Conservation (phyloP, 2,888 invertebrate species). For the Drosophila paranaensis region DNA sequence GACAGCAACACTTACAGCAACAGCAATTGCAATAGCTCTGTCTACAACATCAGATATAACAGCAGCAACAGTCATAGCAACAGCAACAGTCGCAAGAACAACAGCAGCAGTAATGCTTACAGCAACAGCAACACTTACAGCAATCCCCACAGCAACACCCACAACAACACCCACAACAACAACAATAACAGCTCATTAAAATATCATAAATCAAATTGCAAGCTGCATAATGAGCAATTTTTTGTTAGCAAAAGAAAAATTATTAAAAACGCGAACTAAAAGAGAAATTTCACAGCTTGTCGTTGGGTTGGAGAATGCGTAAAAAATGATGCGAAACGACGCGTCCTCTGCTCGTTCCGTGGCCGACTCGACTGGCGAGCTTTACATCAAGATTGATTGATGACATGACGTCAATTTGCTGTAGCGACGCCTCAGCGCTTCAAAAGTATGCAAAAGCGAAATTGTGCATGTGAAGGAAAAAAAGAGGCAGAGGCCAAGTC, state of each 20-base stretch:
- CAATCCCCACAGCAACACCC: not conserved
- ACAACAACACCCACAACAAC: not conserved
- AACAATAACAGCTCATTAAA: conserved; percentile 69
- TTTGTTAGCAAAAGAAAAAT: conserved; percentile 20
- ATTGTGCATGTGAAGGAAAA: conserved; percentile 46
- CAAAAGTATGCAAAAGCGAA: conserved; percentile 59
- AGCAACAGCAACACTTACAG: not conserved
- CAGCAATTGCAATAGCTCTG: too few relatives aligned
- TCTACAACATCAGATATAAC: not conserved
- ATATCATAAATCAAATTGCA: conserved; percentile 72
- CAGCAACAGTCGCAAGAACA: not conserved
- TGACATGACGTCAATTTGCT: conserved; percentile 76
- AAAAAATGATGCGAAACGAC: conserved; percentile 21
- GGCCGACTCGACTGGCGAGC: conserved; percentile 6
- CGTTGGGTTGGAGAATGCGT: conserved; percentile 32
- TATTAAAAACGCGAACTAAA: conserved; percentile 28
- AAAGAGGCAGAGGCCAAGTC: conserved; percentile 13
- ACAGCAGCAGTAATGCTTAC: not conserved
- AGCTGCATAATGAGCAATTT: conserved; percentile 54
- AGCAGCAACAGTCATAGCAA: too few relatives aligned
- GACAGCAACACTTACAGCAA: too few relatives aligned
- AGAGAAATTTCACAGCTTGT: conserved; percentile 54
- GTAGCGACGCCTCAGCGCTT: conserved; percentile 36
- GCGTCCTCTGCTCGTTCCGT: not conserved
- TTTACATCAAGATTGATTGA: conserved; percentile 76